These are phyloP conservation scores for Petrolisthes manimaculis DNA, from an alignment of 2,888 invertebrate genomes.

Conservation along the genomic window DNA sequence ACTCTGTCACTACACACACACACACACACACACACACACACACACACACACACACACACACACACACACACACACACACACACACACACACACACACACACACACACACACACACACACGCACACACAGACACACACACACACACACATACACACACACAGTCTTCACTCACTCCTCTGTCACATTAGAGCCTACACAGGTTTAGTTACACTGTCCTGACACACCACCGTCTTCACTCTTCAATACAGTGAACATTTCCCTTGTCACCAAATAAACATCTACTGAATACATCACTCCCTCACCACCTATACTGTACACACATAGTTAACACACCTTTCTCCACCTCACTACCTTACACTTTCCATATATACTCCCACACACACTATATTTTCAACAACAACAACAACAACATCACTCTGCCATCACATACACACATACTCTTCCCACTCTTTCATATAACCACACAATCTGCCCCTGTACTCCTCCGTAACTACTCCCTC, in stretches of 20 bases:
- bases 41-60: not conserved
- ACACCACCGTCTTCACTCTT: not conserved
- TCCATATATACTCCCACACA: not conserved
- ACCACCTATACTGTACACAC: not conserved
- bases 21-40: not conserved
- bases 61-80: constrained; percentile 1
- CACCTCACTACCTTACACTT: not conserved
- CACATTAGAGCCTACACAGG: not conserved
- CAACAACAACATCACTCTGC: not conserved
- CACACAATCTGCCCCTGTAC: not conserved
- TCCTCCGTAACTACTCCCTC: not conserved
- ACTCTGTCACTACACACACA: not conserved
- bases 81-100: constrained; percentile 1
- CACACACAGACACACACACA: constrained; percentile 18
- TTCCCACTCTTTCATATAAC: not conserved
- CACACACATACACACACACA: not conserved
- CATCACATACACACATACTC: not conserved
- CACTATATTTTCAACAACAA: not conserved
- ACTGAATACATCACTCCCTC: not conserved
- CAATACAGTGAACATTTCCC: not conserved
- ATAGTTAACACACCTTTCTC: not conserved
- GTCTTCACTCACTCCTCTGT: not conserved
- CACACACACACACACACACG: constrained; percentile 6
- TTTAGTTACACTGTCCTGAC: not conserved
- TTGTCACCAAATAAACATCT: too few relatives aligned